A percentile compares a stretch with the other conserved stretches of the same genome.
phyloP scores from a whole-genome alignment of 2,797 vertebrate species.

The Onychomys arenicola region DNA sequence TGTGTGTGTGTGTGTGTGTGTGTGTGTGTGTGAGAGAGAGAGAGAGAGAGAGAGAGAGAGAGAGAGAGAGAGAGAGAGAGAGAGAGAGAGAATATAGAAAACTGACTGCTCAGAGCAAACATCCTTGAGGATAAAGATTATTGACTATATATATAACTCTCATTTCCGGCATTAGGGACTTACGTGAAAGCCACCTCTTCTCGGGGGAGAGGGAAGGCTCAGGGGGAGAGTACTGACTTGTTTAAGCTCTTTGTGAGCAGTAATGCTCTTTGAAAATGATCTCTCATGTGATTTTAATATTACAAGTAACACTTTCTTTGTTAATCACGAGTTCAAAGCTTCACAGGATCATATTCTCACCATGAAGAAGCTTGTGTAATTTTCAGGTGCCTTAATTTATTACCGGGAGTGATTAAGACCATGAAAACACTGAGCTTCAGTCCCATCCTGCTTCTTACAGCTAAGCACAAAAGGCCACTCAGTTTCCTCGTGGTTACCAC shows the following conservation, averaged over 20 bases:
- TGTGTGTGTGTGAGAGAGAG: background rate
- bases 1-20: too few relatives aligned
- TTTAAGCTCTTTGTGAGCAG: background rate
- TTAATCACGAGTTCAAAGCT: background rate
- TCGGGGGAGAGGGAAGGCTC: background rate
- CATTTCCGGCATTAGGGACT: background rate
- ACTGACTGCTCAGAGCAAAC: background rate
- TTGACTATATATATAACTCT: background rate
- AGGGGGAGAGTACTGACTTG: background rate
- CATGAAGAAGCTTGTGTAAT: background rate
- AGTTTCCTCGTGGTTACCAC: background rate
- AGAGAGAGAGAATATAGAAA: background rate
- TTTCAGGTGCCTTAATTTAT: background rate
- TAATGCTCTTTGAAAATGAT: background rate
- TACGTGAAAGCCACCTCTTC: background rate
- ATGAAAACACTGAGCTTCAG: background rate
- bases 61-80: background rate
- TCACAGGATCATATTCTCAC: background rate
- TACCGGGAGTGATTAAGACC: background rate
- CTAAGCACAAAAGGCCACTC: background rate
- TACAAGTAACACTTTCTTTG: background rate
- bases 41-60: background rate
- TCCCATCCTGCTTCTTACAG: background rate
- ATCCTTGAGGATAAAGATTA: background rate
- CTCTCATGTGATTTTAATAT: constrained; percentile 23